Evolutionary conservation across 2,888 invertebrate species (phyloP), one percentile per base, ranked within the genome.

Genomic region (Xestobium rufovillosum): DNA sequence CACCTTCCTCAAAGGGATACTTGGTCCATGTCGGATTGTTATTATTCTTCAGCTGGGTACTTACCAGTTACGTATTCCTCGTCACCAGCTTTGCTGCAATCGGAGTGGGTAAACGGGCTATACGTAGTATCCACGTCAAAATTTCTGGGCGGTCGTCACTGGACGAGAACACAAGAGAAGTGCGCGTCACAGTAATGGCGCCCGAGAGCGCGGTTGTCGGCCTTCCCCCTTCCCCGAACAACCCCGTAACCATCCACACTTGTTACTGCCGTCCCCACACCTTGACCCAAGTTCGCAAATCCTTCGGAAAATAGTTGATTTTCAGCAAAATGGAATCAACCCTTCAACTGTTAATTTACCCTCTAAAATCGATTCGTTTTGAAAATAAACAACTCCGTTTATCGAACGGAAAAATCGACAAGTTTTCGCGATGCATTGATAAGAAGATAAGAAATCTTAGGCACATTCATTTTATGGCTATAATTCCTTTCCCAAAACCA

Each of bases 61-160:
- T 82, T 81, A 83, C 82, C 82, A 80, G 84, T 86, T 87, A 86
- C 86, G 86, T 85, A 84, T 84, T 84, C 83, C 82, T 86, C 86
- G 86, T 87, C 86, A 86, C 85, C 80, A 81, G 80, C 76, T 84
- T 83, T 83, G 83, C 83, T 80, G 85, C 83, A 80, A 83, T 83
- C 82, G 83, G 85, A 86, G 82, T 86, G 86, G 86, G 83, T 81
- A 84, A 84, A 79, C 80, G 78, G 79, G 79, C 79, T 77, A 83
- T 86, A 87, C 86, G 87, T 87, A 87, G 83, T 78, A 82, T 83
- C 83, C 83, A 83, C 83, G 83, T 84, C 83, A 83, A 83, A 82
- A 80, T 78, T 78, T 78, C 78, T 78, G 78, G 78, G 77, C 78
- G 78, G 71, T 82, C 82, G 82, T 82, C 82, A 82, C 81, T 78